Conservation (phyloP, 2,797 vertebrate species). For the Etheostoma perlongum region DNA sequence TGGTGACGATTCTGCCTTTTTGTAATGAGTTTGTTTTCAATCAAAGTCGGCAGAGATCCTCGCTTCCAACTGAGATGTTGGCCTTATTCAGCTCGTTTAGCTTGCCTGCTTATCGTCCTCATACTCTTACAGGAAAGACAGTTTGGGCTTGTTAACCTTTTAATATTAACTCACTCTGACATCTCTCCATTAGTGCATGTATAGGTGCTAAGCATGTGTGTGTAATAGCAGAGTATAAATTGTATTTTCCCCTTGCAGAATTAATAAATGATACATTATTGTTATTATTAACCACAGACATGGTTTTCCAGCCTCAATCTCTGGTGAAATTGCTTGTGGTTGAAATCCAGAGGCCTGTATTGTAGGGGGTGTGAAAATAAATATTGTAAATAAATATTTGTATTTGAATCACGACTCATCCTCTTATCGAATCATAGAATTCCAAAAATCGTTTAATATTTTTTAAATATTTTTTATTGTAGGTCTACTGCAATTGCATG, state of each 20-base stretch:
- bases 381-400: no score
- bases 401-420: no score
- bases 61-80: conserved; percentile 9
- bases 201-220: no score
- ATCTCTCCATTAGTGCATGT: no score
- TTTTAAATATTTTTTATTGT: no score
- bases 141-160: conserved; percentile 44
- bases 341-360: conserved; percentile 17
- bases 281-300: background rate
- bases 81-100: conserved; percentile 29
- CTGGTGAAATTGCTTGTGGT: conserved; percentile 13
- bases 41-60: conserved; percentile 14
- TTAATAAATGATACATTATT: no score
- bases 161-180: conserved; percentile 4
- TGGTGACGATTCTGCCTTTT: background rate
- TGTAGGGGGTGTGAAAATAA: no score
- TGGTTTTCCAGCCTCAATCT: conserved; percentile 2
- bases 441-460: no score
- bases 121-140: conserved; percentile 3
- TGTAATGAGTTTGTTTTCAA: conserved; percentile 5
- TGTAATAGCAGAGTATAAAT: no score
- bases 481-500: no score
- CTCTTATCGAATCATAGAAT: no score
- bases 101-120: conserved; percentile 11
- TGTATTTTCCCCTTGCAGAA: no score